Evolutionary conservation across 2,113 vertebrate species (phyloP).

Genomic region (Grantiella picta): DNA sequence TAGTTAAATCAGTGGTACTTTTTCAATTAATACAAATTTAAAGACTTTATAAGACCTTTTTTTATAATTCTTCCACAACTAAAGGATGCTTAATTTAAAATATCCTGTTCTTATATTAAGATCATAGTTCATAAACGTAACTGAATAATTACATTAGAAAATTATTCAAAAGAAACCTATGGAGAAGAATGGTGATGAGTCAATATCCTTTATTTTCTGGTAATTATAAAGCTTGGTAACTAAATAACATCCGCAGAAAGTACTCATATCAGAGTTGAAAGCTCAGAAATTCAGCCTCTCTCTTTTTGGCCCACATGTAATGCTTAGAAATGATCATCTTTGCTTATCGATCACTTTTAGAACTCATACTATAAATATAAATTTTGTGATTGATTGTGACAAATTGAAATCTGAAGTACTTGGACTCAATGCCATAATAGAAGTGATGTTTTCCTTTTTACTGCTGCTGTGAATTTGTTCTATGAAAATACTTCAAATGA

Average conservation of each 20-base stretch:
- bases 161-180: neutral
- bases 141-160: neutral
- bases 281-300: neutral
- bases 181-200: neutral
- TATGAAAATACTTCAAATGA: neutral
- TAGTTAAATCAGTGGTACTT: neutral
- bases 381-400: neutral
- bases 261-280: neutral
- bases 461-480: neutral
- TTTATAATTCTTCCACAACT: neutral
- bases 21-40: neutral
- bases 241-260: neutral
- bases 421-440: neutral
- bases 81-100: neutral
- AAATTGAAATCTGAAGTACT: neutral
- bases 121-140: neutral
- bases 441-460: neutral
- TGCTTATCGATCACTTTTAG: neutral
- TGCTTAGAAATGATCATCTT: neutral
- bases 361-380: neutral
- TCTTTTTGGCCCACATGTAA: neutral
- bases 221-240: neutral
- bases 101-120: neutral
- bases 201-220: neutral
- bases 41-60: neutral